Evolutionary conservation across 2,113 vertebrate species (phyloP).

Genomic region (Eurypyga helias): DNA sequence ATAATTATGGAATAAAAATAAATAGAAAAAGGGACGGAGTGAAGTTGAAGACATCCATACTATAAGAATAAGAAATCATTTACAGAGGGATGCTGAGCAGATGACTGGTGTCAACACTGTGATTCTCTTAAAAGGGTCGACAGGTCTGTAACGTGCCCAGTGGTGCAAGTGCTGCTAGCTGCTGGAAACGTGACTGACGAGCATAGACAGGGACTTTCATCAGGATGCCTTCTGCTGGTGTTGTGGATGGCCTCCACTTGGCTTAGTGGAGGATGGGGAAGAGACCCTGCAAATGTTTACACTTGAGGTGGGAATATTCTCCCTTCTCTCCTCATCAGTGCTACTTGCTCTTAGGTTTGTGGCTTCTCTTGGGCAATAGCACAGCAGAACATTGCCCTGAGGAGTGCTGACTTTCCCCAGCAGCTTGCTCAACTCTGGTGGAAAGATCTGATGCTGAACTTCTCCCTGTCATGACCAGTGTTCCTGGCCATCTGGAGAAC

Average conservation of each 20-base stretch:
- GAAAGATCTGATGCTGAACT: background rate
- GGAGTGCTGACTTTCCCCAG: background rate
- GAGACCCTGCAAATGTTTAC: background rate
- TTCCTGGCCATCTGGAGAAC: background rate
- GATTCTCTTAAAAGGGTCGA: background rate
- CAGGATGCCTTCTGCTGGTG: background rate
- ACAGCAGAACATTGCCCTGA: background rate
- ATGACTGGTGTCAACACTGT: background rate
- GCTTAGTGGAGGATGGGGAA: background rate
- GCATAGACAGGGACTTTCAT: background rate
- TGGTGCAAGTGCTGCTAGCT: fast-evolving
- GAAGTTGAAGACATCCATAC: background rate
- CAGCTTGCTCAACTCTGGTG: background rate
- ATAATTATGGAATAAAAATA: background rate
- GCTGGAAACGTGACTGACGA: background rate
- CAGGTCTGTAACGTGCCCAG: background rate
- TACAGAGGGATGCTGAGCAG: background rate
- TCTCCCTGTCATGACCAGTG: background rate
- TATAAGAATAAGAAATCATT: background rate
- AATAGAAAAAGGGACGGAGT: background rate
- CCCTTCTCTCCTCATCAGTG: background rate
- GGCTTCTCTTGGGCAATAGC: background rate
- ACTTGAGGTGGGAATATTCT: background rate
- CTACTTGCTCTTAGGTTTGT: background rate
- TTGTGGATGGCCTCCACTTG: background rate